Evolutionary conservation across 1,140 invertebrate species (phyloP), one percentile per base, ranked within the genome.

Genomic region (Drosophila elegans): DNA sequence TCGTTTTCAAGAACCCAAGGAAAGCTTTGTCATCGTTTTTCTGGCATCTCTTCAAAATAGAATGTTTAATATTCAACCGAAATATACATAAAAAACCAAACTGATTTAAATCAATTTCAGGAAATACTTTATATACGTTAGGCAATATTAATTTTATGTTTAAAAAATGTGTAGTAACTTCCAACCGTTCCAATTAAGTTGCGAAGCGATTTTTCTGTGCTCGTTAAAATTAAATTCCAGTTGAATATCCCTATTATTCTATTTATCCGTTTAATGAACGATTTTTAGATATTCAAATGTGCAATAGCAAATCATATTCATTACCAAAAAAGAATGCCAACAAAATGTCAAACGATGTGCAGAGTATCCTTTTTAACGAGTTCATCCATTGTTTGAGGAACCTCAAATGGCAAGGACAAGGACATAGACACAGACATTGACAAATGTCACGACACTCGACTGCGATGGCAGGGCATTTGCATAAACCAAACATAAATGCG

Each of bases 401-500:
- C 42, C 52, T 55, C 51, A 36, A 63, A 49, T 54, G 39, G 63
- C 61, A 64, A 72, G 68, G 68, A 72, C 63, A 56, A 56, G 53
- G 74, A 68, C 56, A 48, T 52, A 46, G 55, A 39, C 41, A 51
- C 61, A 67, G 60, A 63, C 60, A 63, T 34, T 63, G 72, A 57
- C 76, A 79, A 74, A 74, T 78, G 76, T 51, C 68, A 49, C 36
- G 16, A 42, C 60, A 54, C 41, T 59, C 36, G 32, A 10, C 38
- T 51, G 36, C 16, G 48, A 67, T 44, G 44, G 52, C 41, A 66
- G 51, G 38, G 56, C 72, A 89, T 89, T 89, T 89, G 76, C 84
- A 90, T 89, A 89, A 89, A 84, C 77, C 77, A 90, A 80, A 89
- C 84, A 89, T 90, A 89, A 89, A 89, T 90, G 84, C 79, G 85